Base-by-base conservation (phyloP, 2,888 invertebrate species). In the Heliconius erato region DNA sequence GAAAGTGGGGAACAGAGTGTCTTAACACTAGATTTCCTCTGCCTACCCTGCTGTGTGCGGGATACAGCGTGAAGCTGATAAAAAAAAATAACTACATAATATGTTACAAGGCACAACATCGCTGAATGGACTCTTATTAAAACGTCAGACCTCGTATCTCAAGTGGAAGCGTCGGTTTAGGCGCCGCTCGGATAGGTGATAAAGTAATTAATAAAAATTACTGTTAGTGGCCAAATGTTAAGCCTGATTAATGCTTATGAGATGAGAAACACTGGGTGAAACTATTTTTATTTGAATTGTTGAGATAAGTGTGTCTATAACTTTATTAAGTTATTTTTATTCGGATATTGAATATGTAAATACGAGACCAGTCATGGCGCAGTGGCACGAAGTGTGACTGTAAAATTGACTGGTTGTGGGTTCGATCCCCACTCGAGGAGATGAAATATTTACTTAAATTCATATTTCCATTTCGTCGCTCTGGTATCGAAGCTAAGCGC, bases 141-240 rank as follows among this genome's bases (percentile, higher is more conserved):
- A 83, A 77, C 74, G 80, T 82, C 84, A 78, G 79, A 76, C 83
- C 83, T 77, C 82, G 80, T 84, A 79, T 67, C 78, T 86, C 86
- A 81, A 81, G 87, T 87, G 85, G 85, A 83, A 86, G 85, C 85
- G 82, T 84, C 84, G 81, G 83, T 85, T 86, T 87, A 84, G 87
- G 88, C 89, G 89, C 88, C 88, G 84, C 82, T 85, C 89, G 88
- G 89, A 91, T 90, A 92, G 92, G 93, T 94, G 94, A 94, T 94
- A 94, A 94, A 92, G 92, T 93, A 93, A 94, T 93, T 94, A 94
- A 95, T 93, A 94, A 93, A 91, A 91, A 93, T 94, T 92, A 49
- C 92, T 92, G 91, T 54, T 90, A 92, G 49, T 67, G 88, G 90
- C 91, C 91, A 89, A 91, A 89, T 90, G 90, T 88, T 89, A 89